Percentiles rank a stretch among this genome's conserved stretches.
These are phyloP conservation scores for Myiotriccus ornatus DNA, from an alignment of 2,797 vertebrate species.

Conservation along the genomic window DNA sequence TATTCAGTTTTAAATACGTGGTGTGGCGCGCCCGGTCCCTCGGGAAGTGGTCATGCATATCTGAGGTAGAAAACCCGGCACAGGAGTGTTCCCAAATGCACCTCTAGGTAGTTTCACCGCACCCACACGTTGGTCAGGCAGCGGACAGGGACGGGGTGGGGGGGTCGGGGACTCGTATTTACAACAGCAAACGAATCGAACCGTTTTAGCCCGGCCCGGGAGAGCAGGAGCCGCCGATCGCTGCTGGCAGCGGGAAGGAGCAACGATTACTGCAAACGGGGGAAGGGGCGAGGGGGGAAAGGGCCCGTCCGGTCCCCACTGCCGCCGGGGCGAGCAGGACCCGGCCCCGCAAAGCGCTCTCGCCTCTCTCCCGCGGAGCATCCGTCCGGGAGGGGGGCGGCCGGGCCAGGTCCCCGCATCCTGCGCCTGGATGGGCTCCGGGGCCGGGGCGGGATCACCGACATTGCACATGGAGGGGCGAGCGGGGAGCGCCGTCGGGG, in stretches of 20 bases:
- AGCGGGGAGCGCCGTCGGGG: constrained; percentile 11
- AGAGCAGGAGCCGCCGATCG: constrained; percentile 1
- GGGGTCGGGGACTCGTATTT: constrained; percentile 29
- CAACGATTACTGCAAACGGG: constrained; percentile 11
- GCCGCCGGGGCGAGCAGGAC: background rate
- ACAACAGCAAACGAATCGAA: constrained; percentile 6
- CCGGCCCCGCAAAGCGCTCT: background rate
- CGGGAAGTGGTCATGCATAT: constrained; percentile 74
- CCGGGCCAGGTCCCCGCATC: background rate
- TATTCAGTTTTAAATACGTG: constrained; percentile 69
- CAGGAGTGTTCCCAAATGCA: constrained; percentile 69
- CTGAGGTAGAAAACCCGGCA: constrained; percentile 80
- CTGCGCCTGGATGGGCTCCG: background rate
- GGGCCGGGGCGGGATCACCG: background rate
- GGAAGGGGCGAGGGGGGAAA: background rate
- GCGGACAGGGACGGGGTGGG: background rate
- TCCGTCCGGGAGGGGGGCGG: background rate
- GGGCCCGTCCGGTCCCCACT: background rate
- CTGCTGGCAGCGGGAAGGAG: background rate
- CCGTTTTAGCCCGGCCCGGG: background rate
- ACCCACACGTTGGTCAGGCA: constrained; percentile 52
- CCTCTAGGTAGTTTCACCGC: constrained; percentile 82
- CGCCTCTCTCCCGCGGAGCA: background rate
- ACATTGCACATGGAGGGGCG: constrained; percentile 57
- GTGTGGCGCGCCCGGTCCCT: constrained; percentile 66